Conservation (phyloP, 2,888 invertebrate species). For the Hydriomena furcata region DNA sequence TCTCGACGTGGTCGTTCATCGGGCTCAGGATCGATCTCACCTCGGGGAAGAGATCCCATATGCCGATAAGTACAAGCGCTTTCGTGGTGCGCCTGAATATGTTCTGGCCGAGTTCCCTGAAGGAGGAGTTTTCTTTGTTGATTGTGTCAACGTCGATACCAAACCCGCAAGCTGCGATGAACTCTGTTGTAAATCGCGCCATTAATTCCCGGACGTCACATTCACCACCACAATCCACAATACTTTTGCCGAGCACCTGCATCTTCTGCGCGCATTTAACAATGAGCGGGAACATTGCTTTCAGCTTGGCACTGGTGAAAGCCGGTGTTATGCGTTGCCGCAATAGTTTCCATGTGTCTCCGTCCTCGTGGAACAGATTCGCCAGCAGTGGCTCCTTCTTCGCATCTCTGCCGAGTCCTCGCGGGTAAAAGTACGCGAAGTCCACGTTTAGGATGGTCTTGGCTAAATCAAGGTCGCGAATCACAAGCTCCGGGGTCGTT, state of each 20-base stretch:
- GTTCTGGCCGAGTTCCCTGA: slow-evolving; percentile 48
- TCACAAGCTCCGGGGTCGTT: slow-evolving; percentile 53
- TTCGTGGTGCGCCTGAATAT: slow-evolving; percentile 44
- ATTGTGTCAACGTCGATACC: slow-evolving; percentile 57
- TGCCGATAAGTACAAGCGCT: slow-evolving; percentile 32
- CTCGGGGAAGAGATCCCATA: slow-evolving; percentile 55
- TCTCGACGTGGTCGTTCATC: slow-evolving; percentile 32
- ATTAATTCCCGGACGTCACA: slow-evolving; percentile 55
- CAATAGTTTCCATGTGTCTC: slow-evolving; percentile 63
- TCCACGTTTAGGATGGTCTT: slow-evolving; percentile 54
- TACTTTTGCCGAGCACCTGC: slow-evolving; percentile 43
- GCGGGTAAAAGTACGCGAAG: slow-evolving; percentile 54
- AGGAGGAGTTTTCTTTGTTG: slow-evolving; percentile 53
- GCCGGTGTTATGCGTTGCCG: slow-evolving; percentile 65
- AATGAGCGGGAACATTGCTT: slow-evolving; percentile 67
- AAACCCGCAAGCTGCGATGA: slow-evolving; percentile 62
- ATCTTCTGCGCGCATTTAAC: slow-evolving; percentile 61
- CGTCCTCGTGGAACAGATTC: slow-evolving; percentile 60
- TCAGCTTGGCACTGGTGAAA: slow-evolving; percentile 64
- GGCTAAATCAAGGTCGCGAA: slow-evolving; percentile 58
- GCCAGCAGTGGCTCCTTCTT: slow-evolving; percentile 50
- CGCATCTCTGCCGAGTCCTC: slow-evolving; percentile 51
- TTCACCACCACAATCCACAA: slow-evolving; percentile 47
- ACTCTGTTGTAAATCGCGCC: slow-evolving; percentile 62
- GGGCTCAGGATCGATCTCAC: slow-evolving; percentile 39